Conservation (phyloP, 92 coral and sea anemone species). For the Metridium senile region DNA sequence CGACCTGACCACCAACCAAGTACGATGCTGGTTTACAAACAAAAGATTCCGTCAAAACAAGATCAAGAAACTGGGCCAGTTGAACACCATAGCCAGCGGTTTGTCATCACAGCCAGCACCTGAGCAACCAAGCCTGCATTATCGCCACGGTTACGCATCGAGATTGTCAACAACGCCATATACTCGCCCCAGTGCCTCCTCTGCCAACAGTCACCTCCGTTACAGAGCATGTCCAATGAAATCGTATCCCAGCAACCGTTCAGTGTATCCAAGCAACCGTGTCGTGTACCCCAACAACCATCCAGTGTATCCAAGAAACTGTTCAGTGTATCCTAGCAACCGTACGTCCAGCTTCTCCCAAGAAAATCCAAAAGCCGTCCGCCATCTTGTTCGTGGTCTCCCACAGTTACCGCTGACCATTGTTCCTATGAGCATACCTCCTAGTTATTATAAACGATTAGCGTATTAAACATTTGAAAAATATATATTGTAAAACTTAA, state of each 20-base stretch:
- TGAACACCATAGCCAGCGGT: conserved; percentile 13
- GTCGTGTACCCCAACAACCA: not conserved
- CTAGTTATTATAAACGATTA: not conserved
- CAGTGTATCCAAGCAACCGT: conserved; percentile 3
- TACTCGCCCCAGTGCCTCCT: not conserved
- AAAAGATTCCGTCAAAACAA: not conserved
- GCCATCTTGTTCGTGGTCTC: not conserved
- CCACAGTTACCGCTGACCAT: conserved; percentile 1
- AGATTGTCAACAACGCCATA: not conserved
- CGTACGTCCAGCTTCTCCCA: not conserved
- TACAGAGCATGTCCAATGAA: not conserved
- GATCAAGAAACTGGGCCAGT: not conserved
- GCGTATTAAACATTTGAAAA: not conserved
- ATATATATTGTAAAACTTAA: conserved; percentile 1
- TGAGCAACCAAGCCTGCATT: not conserved
- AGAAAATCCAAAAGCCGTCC: not conserved
- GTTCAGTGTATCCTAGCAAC: conserved; percentile 1
- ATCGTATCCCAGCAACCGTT: not conserved
- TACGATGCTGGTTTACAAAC: not conserved
- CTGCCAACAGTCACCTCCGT: not conserved
- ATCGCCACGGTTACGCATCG: conserved; percentile 9
- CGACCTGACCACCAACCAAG: not conserved
- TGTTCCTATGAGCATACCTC: not conserved
- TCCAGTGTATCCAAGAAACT: not conserved
- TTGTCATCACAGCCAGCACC: conserved; percentile 4